phyloP scores from a whole-genome alignment of 2,797 vertebrate genomes.

The Eleutherodactylus coqui region DNA sequence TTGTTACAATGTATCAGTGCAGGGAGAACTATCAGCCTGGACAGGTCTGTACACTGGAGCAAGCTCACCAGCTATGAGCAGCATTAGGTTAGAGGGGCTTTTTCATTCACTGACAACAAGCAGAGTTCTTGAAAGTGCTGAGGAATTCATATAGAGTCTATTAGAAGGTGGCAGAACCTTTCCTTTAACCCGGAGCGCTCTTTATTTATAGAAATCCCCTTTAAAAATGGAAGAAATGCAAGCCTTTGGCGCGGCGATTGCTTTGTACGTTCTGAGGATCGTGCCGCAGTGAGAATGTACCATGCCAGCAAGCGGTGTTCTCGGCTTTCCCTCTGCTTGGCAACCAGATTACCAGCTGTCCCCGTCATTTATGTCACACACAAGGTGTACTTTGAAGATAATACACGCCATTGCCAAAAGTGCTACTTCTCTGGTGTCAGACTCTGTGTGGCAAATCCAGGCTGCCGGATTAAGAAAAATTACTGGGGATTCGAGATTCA shows the following conservation, averaged over 20 bases:
- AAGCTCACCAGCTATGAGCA: too few species aligned
- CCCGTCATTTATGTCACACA: conserved; percentile 39
- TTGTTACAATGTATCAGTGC: not conserved
- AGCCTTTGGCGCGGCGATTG: too few species aligned
- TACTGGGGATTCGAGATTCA: conserved; percentile 40
- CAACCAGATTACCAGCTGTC: conserved; percentile 23
- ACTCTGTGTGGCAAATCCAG: conserved; percentile 50
- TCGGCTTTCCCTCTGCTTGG: conserved; percentile 53
- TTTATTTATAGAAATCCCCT: too few species aligned
- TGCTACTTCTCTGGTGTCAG: conserved; percentile 50
- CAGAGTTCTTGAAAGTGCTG: too few species aligned
- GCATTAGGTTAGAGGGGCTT: not conserved
- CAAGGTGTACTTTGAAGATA: conserved; percentile 64
- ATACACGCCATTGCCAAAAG: conserved; percentile 56
- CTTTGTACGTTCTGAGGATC: not conserved
- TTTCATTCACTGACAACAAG: not conserved
- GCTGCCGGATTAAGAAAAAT: conserved; percentile 61
- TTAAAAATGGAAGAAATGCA: too few species aligned
- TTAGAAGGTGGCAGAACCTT: too few species aligned
- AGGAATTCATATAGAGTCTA: too few species aligned
- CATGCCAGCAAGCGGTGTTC: conserved; percentile 48
- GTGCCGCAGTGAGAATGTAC: not conserved
- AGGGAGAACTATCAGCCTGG: too few species aligned
- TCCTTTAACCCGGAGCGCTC: too few species aligned
- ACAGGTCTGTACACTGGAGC: too few species aligned